phyloP scores from a whole-genome alignment of 2,888 invertebrate genomes.

The Dichetophora obliterata region DNA sequence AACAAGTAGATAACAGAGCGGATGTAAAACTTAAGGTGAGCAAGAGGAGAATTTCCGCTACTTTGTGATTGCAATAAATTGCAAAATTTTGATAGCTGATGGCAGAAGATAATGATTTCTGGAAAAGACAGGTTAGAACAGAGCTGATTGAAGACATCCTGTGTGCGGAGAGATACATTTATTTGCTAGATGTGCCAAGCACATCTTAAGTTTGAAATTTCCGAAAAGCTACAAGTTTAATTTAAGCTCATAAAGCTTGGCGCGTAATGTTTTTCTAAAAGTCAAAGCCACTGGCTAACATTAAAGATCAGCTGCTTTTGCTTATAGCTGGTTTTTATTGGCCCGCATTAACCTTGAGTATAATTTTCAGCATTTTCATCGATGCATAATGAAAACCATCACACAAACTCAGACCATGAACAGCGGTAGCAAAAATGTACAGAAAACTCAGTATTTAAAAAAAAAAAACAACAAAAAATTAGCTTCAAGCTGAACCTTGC shows the following conservation, averaged over 20 bases:
- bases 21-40: constrained; percentile 21
- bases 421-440: constrained; percentile 1
- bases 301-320: not conserved
- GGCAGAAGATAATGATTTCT: too few species aligned
- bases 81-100: not conserved
- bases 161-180: not conserved
- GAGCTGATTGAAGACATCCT: constrained; percentile 15
- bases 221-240: too few species aligned
- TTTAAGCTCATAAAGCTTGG: too few species aligned
- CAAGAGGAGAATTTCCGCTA: not conserved
- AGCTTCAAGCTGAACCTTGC: constrained; percentile 53
- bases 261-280: not conserved
- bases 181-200: too few species aligned
- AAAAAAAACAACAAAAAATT: constrained; percentile 32
- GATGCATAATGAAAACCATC: constrained; percentile 23
- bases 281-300: not conserved
- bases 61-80: not conserved
- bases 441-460: constrained; percentile 37
- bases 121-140: not conserved
- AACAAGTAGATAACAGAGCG: constrained; percentile 4
- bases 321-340: not conserved
- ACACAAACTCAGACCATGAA: not conserved
- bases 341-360: constrained; percentile 45
- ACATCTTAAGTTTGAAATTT: too few species aligned
- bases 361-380: constrained; percentile 40